Conservation (phyloP, 2,797 vertebrate species). For the Discoglossus pictus region DNA sequence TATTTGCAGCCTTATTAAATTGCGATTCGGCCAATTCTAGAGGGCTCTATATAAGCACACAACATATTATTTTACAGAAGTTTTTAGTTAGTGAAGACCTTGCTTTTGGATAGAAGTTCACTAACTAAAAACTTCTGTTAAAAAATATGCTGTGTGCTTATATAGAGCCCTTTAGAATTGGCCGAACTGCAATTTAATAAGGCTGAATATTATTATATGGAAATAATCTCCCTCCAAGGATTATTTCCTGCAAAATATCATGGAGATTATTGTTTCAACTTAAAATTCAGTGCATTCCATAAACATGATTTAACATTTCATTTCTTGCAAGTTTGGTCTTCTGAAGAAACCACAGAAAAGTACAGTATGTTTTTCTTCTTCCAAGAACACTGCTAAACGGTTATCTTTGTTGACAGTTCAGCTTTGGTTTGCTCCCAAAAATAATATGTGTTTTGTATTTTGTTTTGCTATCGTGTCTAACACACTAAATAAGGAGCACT, state of each 20-base stretch:
- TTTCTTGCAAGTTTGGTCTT: slow-evolving; percentile 50
- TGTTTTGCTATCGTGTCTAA: slow-evolving; percentile 44
- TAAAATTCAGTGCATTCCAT: slow-evolving; percentile 13
- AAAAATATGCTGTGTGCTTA: too few relatives aligned
- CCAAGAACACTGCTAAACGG: slow-evolving; percentile 1
- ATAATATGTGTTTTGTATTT: slow-evolving; percentile 53
- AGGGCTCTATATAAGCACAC: too few relatives aligned
- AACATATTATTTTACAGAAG: too few relatives aligned
- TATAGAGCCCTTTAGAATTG: too few relatives aligned
- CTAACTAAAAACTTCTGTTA: too few relatives aligned
- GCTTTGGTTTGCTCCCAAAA: slow-evolving; percentile 57
- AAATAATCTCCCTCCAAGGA: too few relatives aligned
- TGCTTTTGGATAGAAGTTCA: too few relatives aligned
- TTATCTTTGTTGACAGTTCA: slow-evolving; percentile 53
- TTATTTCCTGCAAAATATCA: neutral
- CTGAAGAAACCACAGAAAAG: slow-evolving; percentile 55
- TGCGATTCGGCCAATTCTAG: too few relatives aligned
- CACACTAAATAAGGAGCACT: slow-evolving; percentile 50
- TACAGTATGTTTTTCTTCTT: slow-evolving; percentile 40
- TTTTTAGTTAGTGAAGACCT: too few relatives aligned
- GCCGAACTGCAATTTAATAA: too few relatives aligned
- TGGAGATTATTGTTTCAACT: slow-evolving; percentile 26
- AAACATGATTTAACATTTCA: slow-evolving; percentile 21
- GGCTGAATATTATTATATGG: too few relatives aligned
- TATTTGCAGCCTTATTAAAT: too few relatives aligned